Base-by-base conservation (phyloP, 2,113 vertebrate species). In the Delphinapterus leucas region DNA sequence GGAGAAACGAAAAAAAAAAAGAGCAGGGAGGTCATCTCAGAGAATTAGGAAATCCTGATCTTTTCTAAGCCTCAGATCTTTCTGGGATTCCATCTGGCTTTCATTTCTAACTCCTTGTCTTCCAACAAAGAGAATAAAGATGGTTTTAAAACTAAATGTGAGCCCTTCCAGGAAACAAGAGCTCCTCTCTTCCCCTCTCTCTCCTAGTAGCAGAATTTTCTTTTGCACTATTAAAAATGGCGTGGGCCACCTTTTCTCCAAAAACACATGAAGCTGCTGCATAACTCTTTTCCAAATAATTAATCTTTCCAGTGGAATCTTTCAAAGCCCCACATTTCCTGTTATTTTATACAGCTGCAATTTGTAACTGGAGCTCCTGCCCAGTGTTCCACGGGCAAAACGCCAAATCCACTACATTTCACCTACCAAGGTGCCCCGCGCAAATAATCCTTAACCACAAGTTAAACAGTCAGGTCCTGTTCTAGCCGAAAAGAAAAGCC, bases 261-360 rank as follows among this genome's bases (percentile, higher is more conserved):
- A 98, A 98, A 98, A 98, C 86, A 97, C 92, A 98, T 33, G 95
- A 97, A 97, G 97, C 97, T 93, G 97, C 95, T 95, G 97, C 97
- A 91, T 97, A 97, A 98, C 98, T 98, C 97, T 98, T 98, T 98
- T 98, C 98, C 98, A 98, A 98, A 99, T 98, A 98, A 98, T 98
- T 98, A 98, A 98, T 98, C 98, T 98, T 98, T 99, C 98, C 98
- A 98, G 97, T 98, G 98, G 98, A 99, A 99, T 98, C 98, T 98
- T 97, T 98, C 98, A 98, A 98, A 98, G 97, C 97, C 95, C 97
- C 98, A 98, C n/a, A 1, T 98, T 99, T 99, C 99, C 99, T 99
- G 99, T 98, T 98, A 98, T 98, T 98, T 98, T 98, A 98, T 98
- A 97, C 98, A 98, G 98, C 98, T 98, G 98, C 98, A 98, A 97